phyloP scores from a whole-genome alignment of 1,140 invertebrate species.

The Ylistrum balloti region DNA sequence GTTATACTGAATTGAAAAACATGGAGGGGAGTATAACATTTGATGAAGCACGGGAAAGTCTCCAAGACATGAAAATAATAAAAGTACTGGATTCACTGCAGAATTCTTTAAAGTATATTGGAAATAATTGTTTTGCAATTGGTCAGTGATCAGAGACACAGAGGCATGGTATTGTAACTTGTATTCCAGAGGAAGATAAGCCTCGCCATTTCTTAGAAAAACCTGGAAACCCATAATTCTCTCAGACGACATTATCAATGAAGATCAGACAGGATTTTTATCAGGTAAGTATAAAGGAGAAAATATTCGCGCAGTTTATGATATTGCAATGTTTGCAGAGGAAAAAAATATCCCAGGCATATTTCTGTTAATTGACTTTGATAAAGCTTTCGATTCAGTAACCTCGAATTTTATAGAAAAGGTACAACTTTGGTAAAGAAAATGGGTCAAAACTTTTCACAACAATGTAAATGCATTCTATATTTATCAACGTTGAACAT shows the following conservation, averaged over 20 bases:
- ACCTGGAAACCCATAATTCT: conserved; percentile 57
- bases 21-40: too few species aligned
- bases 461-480: conserved; percentile 52
- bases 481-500: too few species aligned
- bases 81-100: too few species aligned
- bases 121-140: conserved; percentile 48
- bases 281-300: conserved; percentile 56
- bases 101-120: too few species aligned
- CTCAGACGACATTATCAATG: conserved; percentile 51
- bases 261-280: conserved; percentile 57
- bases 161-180: conserved; percentile 53
- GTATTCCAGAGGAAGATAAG: conserved; percentile 57
- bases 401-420: conserved; percentile 52
- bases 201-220: conserved; percentile 44
- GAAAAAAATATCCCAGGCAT: conserved; percentile 54
- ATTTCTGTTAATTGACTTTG: conserved; percentile 60
- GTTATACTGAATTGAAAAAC: too few species aligned
- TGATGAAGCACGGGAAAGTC: too few species aligned
- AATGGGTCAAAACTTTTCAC: conserved; percentile 57
- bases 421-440: conserved; percentile 52
- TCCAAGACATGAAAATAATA: too few species aligned
- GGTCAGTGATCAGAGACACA: conserved; percentile 43
- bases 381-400: conserved; percentile 58
- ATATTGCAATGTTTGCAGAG: conserved; percentile 55
- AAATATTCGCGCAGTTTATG: conserved; percentile 58